Base-by-base conservation (phyloP, 1,140 invertebrate genomes). In the Marisa cornuarietis region DNA sequence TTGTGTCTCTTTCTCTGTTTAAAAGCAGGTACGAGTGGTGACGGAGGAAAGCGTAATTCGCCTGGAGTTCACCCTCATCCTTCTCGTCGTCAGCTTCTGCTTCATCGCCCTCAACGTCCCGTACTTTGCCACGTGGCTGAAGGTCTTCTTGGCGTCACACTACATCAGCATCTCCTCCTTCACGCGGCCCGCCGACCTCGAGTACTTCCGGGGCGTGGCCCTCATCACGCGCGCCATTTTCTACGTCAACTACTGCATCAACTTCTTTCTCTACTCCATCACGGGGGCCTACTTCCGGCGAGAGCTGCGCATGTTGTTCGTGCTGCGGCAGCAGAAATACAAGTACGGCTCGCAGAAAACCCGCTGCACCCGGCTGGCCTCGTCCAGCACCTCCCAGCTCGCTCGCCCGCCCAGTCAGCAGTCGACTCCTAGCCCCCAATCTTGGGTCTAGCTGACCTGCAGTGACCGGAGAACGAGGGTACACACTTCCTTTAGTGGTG, bases 201-300 rank as follows among this genome's bases (percentile, higher is more conserved):
- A 76, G 62, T 76, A 76, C 75, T 76, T 76, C 75, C 75, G 75
- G 75, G 75, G 75, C 75, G 75, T 76, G 62, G 75, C 75, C 75
- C 66, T 76, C 31, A 65, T 76, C 75, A 76, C 75, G 62, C 61
- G 75, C 24, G 75, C 75, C 61, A 49, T 76, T 62, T 76, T 76
- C 49, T 76, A 76, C 75, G 52, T 76, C 75, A 76, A 76, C 75
- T 76, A 76, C 74, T 87, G 86, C 52, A 83, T 87, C 18, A 90
- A 90, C 80, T 90, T 90, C 76, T 89, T 90, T 74, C 83, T 90
- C n/a, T 90, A 89, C 79, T 85, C 86, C 81, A 77, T 90, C 16
- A 89, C 87, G 0, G 89, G 89, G 0, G 83, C 87, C 66, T 82
- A 80, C 63, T 82, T 82, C 77, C 66, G 81, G n/a, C 66, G 75